Percentiles rank a stretch among this genome's conserved stretches.
Conservation (phyloP, 2,888 invertebrate species). For the Apamea monoglypha region DNA sequence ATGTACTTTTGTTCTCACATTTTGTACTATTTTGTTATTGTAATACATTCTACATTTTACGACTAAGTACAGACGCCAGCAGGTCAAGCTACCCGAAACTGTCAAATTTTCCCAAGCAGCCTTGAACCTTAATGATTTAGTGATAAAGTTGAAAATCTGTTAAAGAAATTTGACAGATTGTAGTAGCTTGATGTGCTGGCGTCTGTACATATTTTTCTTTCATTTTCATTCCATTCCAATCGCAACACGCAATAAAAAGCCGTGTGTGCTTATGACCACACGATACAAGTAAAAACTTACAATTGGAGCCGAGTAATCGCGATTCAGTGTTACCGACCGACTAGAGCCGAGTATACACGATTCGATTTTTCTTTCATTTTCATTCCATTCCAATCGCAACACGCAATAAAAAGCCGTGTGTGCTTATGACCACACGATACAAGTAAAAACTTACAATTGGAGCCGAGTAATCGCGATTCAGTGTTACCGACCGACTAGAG, state of each 20-base stretch:
- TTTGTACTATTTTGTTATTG: slow-evolving; percentile 9
- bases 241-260: neutral
- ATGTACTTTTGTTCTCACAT: slow-evolving; percentile 29
- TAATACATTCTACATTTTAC: slow-evolving; percentile 36
- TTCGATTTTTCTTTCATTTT: slow-evolving; percentile 37
- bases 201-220: slow-evolving; percentile 11
- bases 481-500: no score
- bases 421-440: neutral
- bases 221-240: slow-evolving; percentile 27
- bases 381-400: slow-evolving; percentile 5
- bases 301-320: neutral
- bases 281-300: neutral
- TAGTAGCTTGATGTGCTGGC: no score
- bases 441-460: neutral
- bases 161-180: no score
- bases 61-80: no score
- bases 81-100: no score
- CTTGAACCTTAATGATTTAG: no score
- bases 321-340: neutral
- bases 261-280: neutral
- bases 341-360: neutral
- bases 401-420: neutral
- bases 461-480: neutral
- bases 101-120: no score
- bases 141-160: no score